Evolutionary conservation across 2,797 vertebrate species (phyloP), one percentile per base, ranked within the genome.

Genomic region (Eospalax fontanierii): DNA sequence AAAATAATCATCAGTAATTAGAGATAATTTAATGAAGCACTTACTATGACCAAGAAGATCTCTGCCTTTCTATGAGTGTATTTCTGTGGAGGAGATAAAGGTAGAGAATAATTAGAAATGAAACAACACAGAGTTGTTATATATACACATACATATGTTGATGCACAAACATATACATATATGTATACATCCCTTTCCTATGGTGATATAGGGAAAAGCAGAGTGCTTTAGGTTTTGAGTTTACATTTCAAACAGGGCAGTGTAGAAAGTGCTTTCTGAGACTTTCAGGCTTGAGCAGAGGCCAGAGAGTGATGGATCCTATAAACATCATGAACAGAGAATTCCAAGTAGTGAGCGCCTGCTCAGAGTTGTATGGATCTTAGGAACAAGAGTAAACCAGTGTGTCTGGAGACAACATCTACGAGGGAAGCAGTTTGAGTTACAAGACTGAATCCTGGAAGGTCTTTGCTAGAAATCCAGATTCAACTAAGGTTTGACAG

Each of bases 11-110:
- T 50, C 61, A 81, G 78, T 90, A 91, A 93, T 94, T 83, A 83
- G 76, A 90, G 65, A 30, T 70, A 80, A 87, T 80, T 96, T 89
- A 83, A 94, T 83, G 35, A 81, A 79, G 76, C 59, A 63, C 22
- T 93, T 91, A 80, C 78, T 88, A 82, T 95, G 86, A 79, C 54
- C 86, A 86, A 83, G 87, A 82, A 54, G n/a, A 46, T 90, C 66
- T 74, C 50, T 75, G 57, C 38, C 18, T 73, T 91, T 30, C 18
- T 88, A 2, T 50, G 81, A 66, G 26, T 54, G 1, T 57, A 66
- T 93, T 87, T 93, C 73, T 63, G 76, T 63, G 9, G 2, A 71
- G 30, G 19, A 88, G 18, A 10, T 6, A 87, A 91, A 78, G 92
- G 28, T 18, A 84, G 63, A 7, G 24, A 86, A 40, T 76, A n/a